These are phyloP conservation scores for Brachypodius melanocephalos DNA, from an alignment of 2,113 vertebrate species.

Conservation along the genomic window DNA sequence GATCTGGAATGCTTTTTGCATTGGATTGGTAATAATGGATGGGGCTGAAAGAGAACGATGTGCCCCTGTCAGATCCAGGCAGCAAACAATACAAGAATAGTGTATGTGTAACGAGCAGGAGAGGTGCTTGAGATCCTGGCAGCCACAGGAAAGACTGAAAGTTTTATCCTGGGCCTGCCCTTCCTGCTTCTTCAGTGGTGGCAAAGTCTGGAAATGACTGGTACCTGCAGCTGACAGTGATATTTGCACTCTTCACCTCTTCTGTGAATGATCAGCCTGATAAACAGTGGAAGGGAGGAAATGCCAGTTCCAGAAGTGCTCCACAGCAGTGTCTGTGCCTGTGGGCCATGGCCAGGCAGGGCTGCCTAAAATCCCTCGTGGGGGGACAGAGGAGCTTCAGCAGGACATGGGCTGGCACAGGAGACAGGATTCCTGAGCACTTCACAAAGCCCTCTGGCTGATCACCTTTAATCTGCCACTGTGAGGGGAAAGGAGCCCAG, in stretches of 20 bases:
- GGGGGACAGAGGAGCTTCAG: neutral
- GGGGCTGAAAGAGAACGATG: neutral
- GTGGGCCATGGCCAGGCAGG: neutral
- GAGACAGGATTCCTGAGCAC: accelerated
- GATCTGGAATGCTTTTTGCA: neutral
- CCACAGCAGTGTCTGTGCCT: accelerated
- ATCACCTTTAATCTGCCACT: neutral
- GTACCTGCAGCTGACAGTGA: neutral
- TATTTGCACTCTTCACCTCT: neutral
- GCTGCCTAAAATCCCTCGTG: accelerated
- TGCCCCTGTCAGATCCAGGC: neutral
- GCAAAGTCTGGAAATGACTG: neutral
- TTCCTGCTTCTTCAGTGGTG: neutral
- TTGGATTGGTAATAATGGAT: neutral
- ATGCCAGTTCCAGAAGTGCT: neutral
- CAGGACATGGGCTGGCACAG: neutral
- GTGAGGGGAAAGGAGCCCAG: neutral
- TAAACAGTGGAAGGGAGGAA: neutral
- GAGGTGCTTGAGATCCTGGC: neutral
- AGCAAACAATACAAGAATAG: neutral
- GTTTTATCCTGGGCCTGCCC: neutral
- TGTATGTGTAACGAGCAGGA: neutral
- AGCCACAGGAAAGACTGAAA: neutral
- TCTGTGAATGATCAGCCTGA: neutral
- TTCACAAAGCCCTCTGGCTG: neutral